Evolutionary conservation across 2,888 invertebrate species (phyloP).

Genomic region (Vanessa cardui): DNA sequence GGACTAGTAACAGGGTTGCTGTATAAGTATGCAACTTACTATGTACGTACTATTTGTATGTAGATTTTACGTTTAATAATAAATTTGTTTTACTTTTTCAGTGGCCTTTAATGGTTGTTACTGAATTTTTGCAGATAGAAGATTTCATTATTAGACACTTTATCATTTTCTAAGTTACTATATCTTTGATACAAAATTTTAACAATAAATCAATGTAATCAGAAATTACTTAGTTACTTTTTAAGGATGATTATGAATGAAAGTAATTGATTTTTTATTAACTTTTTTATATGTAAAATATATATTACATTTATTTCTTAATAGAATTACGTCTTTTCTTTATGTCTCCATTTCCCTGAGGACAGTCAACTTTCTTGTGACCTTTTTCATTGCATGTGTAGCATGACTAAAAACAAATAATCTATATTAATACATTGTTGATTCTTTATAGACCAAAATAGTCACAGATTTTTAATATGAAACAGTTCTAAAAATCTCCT

Average conservation of each 20-base stretch:
- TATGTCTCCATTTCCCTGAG: constrained; percentile 49
- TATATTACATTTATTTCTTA: constrained; percentile 21
- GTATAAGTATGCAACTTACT: not conserved
- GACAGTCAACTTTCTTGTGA: constrained; percentile 82
- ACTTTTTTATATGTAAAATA: constrained; percentile 12
- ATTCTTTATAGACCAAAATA: too few relatives aligned
- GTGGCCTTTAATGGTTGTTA: constrained; percentile 6
- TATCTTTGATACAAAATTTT: constrained; percentile 1
- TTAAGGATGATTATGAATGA: constrained; percentile 16
- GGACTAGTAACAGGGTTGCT: too few relatives aligned
- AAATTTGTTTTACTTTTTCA: constrained; percentile 11
- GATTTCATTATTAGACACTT: not conserved
- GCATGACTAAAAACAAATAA: constrained; percentile 74
- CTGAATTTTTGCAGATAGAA: constrained; percentile 2
- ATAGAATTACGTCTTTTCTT: constrained; percentile 32
- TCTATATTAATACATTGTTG: not conserved
- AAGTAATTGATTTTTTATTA: constrained; percentile 16
- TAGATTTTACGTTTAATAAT: not conserved
- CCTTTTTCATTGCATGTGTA: constrained; percentile 82
- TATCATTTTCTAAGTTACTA: not conserved
- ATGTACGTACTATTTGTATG: not conserved
- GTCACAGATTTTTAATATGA: too few relatives aligned
- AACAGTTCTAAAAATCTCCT: too few relatives aligned
- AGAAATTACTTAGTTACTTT: constrained; percentile 10
- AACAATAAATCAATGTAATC: constrained; percentile 13